Evolutionary conservation across 2,113 vertebrate genomes (phyloP), one percentile per base, ranked within the genome.

Genomic region (Dolichallabes microphthalmus): DNA sequence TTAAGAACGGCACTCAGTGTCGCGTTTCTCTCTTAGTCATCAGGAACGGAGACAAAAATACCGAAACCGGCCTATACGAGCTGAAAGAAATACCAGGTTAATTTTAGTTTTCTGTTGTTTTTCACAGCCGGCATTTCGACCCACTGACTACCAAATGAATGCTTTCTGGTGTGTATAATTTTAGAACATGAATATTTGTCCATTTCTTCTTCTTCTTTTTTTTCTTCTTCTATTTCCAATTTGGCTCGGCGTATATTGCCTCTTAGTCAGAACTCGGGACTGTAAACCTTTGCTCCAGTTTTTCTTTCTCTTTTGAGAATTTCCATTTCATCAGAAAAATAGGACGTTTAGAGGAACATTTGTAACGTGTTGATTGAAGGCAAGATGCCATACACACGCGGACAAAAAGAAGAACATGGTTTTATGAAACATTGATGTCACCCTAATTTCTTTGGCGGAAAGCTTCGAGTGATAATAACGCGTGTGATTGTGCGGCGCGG

Each of bases 381-480:
- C 87, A 86, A 84, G 82, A 86, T 91, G 89, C 85, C 80, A 86
- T 88, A 84, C 82, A 2, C 14, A 53, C 5, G 2, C 5, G 9
- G 35, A 71, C 10, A 27, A 7, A 17, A 27, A 75, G 14, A 17
- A 75, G 5, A n/a, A 4, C 5, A 10, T 10, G 91, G 91, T 89
- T 85, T 75, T 89, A 94, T 94, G 91, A 93, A 94, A 95, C 92
- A 93, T 93, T 92, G 89, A 93, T 92, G 93, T 86, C 89, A 71
- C 90, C 88, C 90, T 93, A 93, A 94, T 94, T 94, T 93, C 93
- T 92, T 83, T 90, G 90, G 93, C 92, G 92, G 91, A 93, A 82
- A 93, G 92, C 91, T 93, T 89, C 89, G 92, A 93, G 92, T 92
- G 91, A 91, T 94, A 94, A 95, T 95, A 94, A 93, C 90, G 92